Conservation (phyloP, 1,140 invertebrate genomes). For the Megalopta genalis region DNA sequence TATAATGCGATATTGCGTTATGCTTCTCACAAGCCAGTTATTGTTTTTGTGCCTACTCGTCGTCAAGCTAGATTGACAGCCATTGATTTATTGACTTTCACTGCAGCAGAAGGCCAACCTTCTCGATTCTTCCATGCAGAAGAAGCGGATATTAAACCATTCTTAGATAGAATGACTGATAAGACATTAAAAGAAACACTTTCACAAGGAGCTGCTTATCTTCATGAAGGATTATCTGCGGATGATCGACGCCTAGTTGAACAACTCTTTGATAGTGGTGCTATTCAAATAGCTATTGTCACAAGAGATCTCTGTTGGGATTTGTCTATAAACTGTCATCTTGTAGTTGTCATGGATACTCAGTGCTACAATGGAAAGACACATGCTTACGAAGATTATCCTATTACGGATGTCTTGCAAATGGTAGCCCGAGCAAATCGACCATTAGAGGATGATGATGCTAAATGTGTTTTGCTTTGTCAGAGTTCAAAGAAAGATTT, state of each 20-base stretch:
- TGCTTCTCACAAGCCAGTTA: slow-evolving; percentile 92
- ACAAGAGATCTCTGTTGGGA: slow-evolving; percentile 96
- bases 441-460: slow-evolving; percentile 94
- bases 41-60: slow-evolving; percentile 98
- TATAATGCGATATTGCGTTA: slow-evolving; percentile 96
- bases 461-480: slow-evolving; percentile 98
- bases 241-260: slow-evolving; percentile 94
- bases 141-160: slow-evolving; percentile 92
- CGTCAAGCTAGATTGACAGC: slow-evolving; percentile 96
- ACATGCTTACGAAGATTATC: slow-evolving; percentile 97
- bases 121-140: slow-evolving; percentile 94
- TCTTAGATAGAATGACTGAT: slow-evolving; percentile 92
- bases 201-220: slow-evolving; percentile 96
- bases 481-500: slow-evolving; percentile 99
- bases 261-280: slow-evolving; percentile 94
- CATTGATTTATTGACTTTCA: slow-evolving; percentile 96
- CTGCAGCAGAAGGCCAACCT: slow-evolving; percentile 92
- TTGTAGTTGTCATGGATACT: slow-evolving; percentile 98
- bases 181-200: slow-evolving; percentile 93
- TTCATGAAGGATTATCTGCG: slow-evolving; percentile 95
- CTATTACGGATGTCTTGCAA: slow-evolving; percentile 97
- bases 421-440: slow-evolving; percentile 97
- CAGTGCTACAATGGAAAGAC: slow-evolving; percentile 97
- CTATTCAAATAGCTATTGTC: slow-evolving; percentile 95
- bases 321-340: slow-evolving; percentile 91